phyloP scores from a whole-genome alignment of 2,113 vertebrate species.

The Sciurus niger region DNA sequence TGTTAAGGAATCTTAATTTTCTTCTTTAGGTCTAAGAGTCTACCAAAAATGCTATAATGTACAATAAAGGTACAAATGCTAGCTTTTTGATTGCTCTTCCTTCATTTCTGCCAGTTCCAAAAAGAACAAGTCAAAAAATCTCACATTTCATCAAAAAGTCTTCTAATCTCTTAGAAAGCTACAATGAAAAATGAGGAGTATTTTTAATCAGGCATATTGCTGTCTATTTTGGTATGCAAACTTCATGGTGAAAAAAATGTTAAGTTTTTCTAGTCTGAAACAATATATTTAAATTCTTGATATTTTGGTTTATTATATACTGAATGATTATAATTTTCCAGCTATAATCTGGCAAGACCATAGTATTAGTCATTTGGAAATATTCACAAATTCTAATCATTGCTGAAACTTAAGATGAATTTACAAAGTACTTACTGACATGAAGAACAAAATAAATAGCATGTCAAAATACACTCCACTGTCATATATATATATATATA shows the following conservation, averaged over 20 bases:
- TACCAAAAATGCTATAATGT: background rate
- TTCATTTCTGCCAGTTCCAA: constrained; percentile 29
- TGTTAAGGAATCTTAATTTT: constrained; percentile 61
- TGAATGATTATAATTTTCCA: background rate
- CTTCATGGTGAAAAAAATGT: background rate
- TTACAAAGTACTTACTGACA: constrained; percentile 1
- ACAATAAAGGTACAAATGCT: constrained; percentile 40
- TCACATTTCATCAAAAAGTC: constrained; percentile 35
- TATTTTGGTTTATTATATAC: background rate
- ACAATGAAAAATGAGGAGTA: background rate
- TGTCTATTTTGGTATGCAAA: background rate
- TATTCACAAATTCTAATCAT: constrained; percentile 17
- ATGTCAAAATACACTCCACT: too few species aligned
- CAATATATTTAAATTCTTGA: constrained; percentile 25
- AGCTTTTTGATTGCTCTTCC: background rate
- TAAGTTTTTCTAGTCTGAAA: constrained; percentile 24
- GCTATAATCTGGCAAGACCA: background rate
- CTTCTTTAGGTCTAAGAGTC: constrained; percentile 19
- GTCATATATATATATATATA: too few species aligned
- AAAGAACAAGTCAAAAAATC: constrained; percentile 28
- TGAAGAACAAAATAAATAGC: constrained; percentile 14
- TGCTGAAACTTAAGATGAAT: constrained; percentile 25
- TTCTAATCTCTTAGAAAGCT: constrained; percentile 36
- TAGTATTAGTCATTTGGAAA: background rate
- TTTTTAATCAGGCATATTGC: background rate